Evolutionary conservation across 2,888 invertebrate genomes (phyloP), one percentile per base, ranked within the genome.

Genomic region (Dasypogon diadema): DNA sequence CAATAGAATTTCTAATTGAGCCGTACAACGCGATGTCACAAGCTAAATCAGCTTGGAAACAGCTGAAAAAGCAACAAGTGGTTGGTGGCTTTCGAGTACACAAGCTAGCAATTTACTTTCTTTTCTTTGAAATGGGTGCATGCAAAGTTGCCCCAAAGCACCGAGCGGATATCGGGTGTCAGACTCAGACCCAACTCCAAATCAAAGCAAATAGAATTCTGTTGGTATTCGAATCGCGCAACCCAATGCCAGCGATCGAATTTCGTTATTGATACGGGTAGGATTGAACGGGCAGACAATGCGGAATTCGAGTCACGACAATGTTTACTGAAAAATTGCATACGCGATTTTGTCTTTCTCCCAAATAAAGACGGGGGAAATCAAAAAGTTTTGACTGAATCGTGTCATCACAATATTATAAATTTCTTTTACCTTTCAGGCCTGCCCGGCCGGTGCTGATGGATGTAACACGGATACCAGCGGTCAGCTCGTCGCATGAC

Each of bases 401-500:
- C 12, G 18, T 42, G 5, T 68, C 34, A 34, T 48, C 16, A n/a
- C n/a, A n/a, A n/a, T n/a, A n/a, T n/a, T n/a, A n/a, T 46, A 21
- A 26, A 63, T 56, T 55, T 51, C 22, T 74, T 73, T 75, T 74
- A 73, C 4, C 70, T 81, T 80, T 1, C 72, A 82, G 82, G 72
- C 81, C 81, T 76, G 77, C 80, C 34, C 79, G 81, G 77, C 80
- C 81, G 46, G 80, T 81, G 26, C 76, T 80, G 60, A 80, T 80
- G 78, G 81, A 82, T 81, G 81, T 81, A 22, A 80, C 81, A 68
- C 79, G 80, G 77, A 78, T 82, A 78, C 81, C 81, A 76, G 79
- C 80, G 73, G 81, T 81, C 74, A 80, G 80, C 73, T 81, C 82
- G 63, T 80, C 81, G 74, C 87, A 88, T 80, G 87, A 87, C 81